A percentile compares a stretch with the other conserved stretches of the same genome.
Evolutionary conservation across 2,797 vertebrate species (phyloP).

Genomic region (Syncerus caffer): DNA sequence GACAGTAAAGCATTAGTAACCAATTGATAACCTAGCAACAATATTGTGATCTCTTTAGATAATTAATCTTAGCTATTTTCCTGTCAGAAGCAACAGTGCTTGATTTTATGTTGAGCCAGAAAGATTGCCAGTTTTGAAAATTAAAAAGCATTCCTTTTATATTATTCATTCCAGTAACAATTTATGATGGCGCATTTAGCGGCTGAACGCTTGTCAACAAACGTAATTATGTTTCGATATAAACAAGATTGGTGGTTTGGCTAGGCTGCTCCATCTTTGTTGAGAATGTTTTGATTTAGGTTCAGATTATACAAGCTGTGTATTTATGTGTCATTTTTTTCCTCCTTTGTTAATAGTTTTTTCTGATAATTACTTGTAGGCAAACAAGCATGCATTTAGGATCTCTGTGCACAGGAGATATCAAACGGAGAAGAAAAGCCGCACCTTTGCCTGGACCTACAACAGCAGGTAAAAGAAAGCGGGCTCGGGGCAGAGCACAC

Average conservation of each 20-base stretch:
- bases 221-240: conserved; percentile 96
- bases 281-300: conserved; percentile 83
- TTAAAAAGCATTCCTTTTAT: conserved; percentile 94
- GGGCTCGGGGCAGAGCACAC: conserved; percentile 26
- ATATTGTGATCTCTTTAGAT: conserved; percentile 86
- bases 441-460: conserved; percentile 91
- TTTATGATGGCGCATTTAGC: conserved; percentile 92
- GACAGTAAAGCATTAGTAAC: conserved; percentile 84
- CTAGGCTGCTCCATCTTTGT: conserved; percentile 82
- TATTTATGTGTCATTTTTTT: conserved; percentile 76
- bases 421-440: conserved; percentile 98
- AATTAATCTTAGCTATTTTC: conserved; percentile 88
- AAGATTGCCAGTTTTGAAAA: conserved; percentile 94
- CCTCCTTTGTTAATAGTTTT: conserved; percentile 83
- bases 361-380: conserved; percentile 89
- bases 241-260: conserved; percentile 94
- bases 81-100: conserved; percentile 83
- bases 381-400: conserved; percentile 98
- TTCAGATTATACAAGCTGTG: conserved; percentile 80
- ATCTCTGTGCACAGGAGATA: conserved; percentile 95
- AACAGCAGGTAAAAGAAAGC: conserved; percentile 86
- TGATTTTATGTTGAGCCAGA: conserved; percentile 89
- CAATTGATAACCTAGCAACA: conserved; percentile 86
- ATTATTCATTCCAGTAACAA: conserved; percentile 91
- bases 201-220: conserved; percentile 92